Evolutionary conservation across 2,113 vertebrate species (phyloP), one percentile per base, ranked within the genome.

Genomic region (Cyphomyrus plagiostoma): DNA sequence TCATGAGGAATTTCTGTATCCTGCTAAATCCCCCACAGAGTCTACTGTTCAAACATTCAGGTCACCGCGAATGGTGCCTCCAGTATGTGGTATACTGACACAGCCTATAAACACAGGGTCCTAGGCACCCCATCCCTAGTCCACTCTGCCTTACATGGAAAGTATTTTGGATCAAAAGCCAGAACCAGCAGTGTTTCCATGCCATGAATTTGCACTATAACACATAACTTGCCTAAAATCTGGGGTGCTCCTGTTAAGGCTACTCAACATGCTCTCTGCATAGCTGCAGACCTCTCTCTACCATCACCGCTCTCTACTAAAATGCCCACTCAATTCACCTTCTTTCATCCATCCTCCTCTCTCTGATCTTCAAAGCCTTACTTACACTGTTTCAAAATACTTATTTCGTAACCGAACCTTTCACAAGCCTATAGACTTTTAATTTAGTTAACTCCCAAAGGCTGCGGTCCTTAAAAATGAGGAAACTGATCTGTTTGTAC

Each of bases 41-140:
- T 70, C 62, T 70, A 70, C 62, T 70, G 62, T 70, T 39, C 35
- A 80, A 80, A 80, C 74, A 80, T 80, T 80, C 74, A 80, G 74
- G 35, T 80, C 74, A 80, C n/a, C 3, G 10, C 1, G n/a, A 70
- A 26, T 10, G 30, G 35, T 80, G 74, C 74, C 74, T 80, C 35
- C 35, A 80, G 35, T 80, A 80, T 42, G 35, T 19, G 35, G 74
- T 42, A 35, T 80, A 80, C 15, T 80, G 62, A 70, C 62, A 70
- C 62, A 80, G 74, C 15, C 74, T 19, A 80, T 80, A 39, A 80
- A 80, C 74, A 77, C 30, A 2, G 74, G 74, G 74, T 80, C 13
- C 74, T 42, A 42, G 35, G 13, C 74, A 42, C 35, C 30, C 70
- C 39, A 70, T 26, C 8, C 58, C 58, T 66, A 26, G 53, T 56